Base-by-base conservation (phyloP, 2,888 invertebrate species). In the Lasioglossum vierecki region DNA sequence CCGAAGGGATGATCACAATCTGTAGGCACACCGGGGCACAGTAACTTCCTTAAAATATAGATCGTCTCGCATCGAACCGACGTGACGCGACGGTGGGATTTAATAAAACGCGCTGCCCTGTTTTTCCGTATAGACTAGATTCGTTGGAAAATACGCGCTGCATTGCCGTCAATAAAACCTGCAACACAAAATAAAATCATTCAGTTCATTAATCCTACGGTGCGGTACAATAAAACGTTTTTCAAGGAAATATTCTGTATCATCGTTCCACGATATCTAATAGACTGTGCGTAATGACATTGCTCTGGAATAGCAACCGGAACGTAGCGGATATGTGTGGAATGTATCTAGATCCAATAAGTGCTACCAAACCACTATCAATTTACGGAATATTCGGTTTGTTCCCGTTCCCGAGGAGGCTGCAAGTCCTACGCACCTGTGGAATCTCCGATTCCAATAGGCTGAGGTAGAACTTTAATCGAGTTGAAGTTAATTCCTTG, bases 121-220 rank as follows among this genome's bases (percentile, higher is more conserved):
- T 72, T 84, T 86, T 82, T 57, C 80, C 81, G 72, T 74, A 18
- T 85, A 75, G 90, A 89, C 90, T 88, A 89, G 89, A 89, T 84
- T 89, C 81, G 81, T 88, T 89, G 84, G 79, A 80, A 83, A 76
- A 79, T 72, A 86, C 77, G 76, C 79, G 72, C 46, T 71, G 75
- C 53, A 74, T 60, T 63, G 79, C 72, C 76, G 73, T 68, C 85
- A 26, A 57, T 76, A 41, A 30, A 76, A 66, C 79, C 87, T 86
- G 53, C 0, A 76, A 86, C 53, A 72, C 1, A 22, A 41, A 44
- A 15, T 9, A 30, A 44, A 13, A 63, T 30, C 15, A 6, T n/a
- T n/a, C 11, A 57, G 15, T 30, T 30, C 2, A 5, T 63, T 30
- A 30, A 63, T 4, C 13, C 2, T 26, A 30, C 6, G 8, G 15